A percentile compares a stretch with the other conserved stretches of the same genome.
Evolutionary conservation across 2,888 invertebrate genomes (phyloP).

Genomic region (Volucella inanis): DNA sequence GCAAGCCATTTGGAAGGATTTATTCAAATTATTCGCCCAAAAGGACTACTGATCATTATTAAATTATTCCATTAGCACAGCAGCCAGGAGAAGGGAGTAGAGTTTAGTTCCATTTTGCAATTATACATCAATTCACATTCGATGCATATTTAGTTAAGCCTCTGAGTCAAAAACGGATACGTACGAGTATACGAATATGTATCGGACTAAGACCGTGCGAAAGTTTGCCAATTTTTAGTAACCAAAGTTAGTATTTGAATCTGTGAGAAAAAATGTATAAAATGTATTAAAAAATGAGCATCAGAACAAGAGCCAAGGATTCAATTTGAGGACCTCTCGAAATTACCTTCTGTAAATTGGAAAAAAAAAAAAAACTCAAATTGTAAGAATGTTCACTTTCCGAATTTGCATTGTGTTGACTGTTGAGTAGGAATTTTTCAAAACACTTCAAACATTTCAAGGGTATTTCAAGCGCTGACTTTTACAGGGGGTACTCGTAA

Average conservation of each 20-base stretch:
- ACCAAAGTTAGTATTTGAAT: slow-evolving; percentile 4
- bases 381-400: slow-evolving; percentile 72
- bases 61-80: slow-evolving; percentile 69
- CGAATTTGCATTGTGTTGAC: slow-evolving; percentile 12
- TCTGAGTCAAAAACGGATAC: slow-evolving; percentile 36
- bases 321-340: slow-evolving; percentile 38
- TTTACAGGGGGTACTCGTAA: slow-evolving; percentile 11
- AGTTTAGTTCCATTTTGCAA: slow-evolving; percentile 32
- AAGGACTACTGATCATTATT: slow-evolving; percentile 67
- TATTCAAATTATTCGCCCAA: slow-evolving; percentile 66
- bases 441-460: slow-evolving; percentile 45
- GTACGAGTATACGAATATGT: slow-evolving; percentile 1
- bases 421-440: slow-evolving; percentile 24
- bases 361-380: slow-evolving; percentile 16
- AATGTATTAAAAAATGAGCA: slow-evolving; percentile 48
- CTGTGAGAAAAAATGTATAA: slow-evolving; percentile 62
- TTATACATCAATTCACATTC: slow-evolving; percentile 51
- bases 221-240: slow-evolving; percentile 38
- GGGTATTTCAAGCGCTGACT: slow-evolving; percentile 46
- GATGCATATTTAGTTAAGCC: slow-evolving; percentile 32
- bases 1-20: slow-evolving; percentile 74
- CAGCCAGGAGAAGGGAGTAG: neutral
- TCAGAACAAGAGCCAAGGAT: slow-evolving; percentile 11
- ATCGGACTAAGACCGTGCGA: slow-evolving; percentile 60
- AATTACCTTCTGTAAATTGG: slow-evolving; percentile 20